Base-by-base conservation (phyloP, 2,888 invertebrate genomes). In the Drosophila birchii region DNA sequence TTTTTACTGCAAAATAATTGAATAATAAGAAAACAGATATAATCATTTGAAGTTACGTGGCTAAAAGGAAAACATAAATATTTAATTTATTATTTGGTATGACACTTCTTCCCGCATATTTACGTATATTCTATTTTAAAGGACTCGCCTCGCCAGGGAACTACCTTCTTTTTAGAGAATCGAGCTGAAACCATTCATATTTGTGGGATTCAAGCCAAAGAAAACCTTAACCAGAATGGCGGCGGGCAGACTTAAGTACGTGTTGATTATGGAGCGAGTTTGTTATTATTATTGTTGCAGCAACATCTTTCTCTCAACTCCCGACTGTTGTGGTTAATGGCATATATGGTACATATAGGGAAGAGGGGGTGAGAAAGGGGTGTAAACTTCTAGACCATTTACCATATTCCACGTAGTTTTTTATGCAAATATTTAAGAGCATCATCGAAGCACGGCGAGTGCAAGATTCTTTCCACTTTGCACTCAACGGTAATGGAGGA, bases 371-470 rank as follows among this genome's bases (percentile, higher is more conserved):
- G 29, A 34, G 44, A 16, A 29, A 38, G 43, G 44, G 32, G 51
- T 43, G 64, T 16, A 67, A 78, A 78, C 88, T 89, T 84, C 90
- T 89, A 86, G 67, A 82, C 90, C 83, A 84, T 84, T 84, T 84
- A 89, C 88, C 86, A 89, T 84, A 82, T 83, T 80, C 90, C 86
- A 76, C 88, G 78, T 82, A 82, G 75, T 89, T 84, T 84, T 89
- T 84, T 84, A 89, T 84, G 84, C 84, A 84, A 84, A 84, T 84
- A 84, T 89, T 84, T 84, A 84, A 84, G 84, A 89, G 90, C 90
- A 84, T 88, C 86, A 88, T 89, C 86, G 90, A 88, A 83, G 80
- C 70, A 70, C 80, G 83, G 88, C 86, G 74, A 72, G 75, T 75
- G 75, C 73, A 79, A 71, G 75, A 79, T 70, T 83, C 61, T 63